Evolutionary conservation across 2,113 vertebrate genomes (phyloP), one percentile per base, ranked within the genome.

Genomic region (Myotis lucifugus): DNA sequence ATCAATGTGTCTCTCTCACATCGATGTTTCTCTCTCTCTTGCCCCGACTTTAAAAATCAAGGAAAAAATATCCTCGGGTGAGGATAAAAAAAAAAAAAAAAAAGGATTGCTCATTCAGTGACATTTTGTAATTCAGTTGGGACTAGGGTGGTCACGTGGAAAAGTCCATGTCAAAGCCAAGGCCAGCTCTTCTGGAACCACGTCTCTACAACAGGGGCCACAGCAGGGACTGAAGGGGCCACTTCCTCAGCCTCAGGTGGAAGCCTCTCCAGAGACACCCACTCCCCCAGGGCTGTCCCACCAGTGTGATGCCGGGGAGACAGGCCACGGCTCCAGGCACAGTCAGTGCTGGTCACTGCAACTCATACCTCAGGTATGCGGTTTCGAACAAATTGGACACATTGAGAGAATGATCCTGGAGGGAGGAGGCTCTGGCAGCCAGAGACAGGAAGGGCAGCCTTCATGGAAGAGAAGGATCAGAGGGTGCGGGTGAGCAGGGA

Each of bases 381-480:
- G 32, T 72, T 87, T 85, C 48, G 74, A 78, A 59, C 40, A 79
- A 73, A 79, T 70, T 27, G 11, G 69, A 66, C 87, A 70, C 32
- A 7, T 0, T 8, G 72, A 61, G 70, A 85, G 56, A 73, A 37
- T 73, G 32, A 72, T 89, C 8, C 52, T 73, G 14, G 2, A 67
- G 23, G 15, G 0, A 46, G 52, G 79, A 46, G 56, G 12, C 18
- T 25, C 59, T 64, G 66, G 78, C 21, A 90, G n/a, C 50, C 46
- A 15, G 88, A 78, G 27, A 32, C 3, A 21, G 37, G 89, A 48
- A 73, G 56, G 27, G 79, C 46, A 15, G 23, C 79, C 72, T 76
- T 86, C 86, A 88, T 46, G 91, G n/a, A 93, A 78, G 50, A 56
- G 61, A 86, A 67, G 76, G 84, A 32, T 48, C 34, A 42, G 61